A percentile compares a stretch with the other conserved stretches of the same genome.
These are phyloP conservation scores for Orthosia incerta DNA, from an alignment of 2,888 invertebrate genomes.

Conservation along the genomic window DNA sequence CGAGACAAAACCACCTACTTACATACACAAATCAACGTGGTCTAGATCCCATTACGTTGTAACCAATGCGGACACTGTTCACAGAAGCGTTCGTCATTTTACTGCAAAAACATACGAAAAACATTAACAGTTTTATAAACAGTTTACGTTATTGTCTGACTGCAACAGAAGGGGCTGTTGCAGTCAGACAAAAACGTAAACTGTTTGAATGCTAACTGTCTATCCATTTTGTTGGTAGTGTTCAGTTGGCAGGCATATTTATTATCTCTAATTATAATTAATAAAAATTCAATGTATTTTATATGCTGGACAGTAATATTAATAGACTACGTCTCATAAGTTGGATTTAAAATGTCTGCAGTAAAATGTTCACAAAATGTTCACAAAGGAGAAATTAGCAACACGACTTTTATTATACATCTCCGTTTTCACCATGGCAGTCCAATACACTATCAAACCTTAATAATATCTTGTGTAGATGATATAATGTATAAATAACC, in stretches of 20 bases:
- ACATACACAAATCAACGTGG: slow-evolving; percentile 59
- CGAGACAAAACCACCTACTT: slow-evolving; percentile 66
- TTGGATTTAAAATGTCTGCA: slow-evolving; percentile 29
- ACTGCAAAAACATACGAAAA: slow-evolving; percentile 34
- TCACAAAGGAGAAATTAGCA: slow-evolving; percentile 33
- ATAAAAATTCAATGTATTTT: not conserved
- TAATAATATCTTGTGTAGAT: slow-evolving; percentile 51
- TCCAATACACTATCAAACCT: slow-evolving; percentile 35
- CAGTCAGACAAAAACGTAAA: not conserved
- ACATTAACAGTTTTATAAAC: no score
- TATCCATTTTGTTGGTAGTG: not conserved
- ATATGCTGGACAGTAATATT: not conserved
- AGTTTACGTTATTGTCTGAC: no score
- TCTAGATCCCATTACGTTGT: slow-evolving; percentile 68
- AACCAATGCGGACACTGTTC: slow-evolving; percentile 47
- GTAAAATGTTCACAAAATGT: slow-evolving; percentile 38
- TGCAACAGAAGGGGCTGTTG: no score
- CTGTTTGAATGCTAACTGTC: slow-evolving; percentile 3
- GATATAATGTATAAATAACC: slow-evolving; percentile 53
- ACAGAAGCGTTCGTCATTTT: slow-evolving; percentile 21
- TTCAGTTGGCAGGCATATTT: not conserved
- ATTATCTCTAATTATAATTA: not conserved
- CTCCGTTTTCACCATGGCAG: slow-evolving; percentile 30
- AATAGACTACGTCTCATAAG: not conserved
- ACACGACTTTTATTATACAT: slow-evolving; percentile 17